phyloP scores from a whole-genome alignment of 2,888 invertebrate species.

The Hedychridium roseum region DNA sequence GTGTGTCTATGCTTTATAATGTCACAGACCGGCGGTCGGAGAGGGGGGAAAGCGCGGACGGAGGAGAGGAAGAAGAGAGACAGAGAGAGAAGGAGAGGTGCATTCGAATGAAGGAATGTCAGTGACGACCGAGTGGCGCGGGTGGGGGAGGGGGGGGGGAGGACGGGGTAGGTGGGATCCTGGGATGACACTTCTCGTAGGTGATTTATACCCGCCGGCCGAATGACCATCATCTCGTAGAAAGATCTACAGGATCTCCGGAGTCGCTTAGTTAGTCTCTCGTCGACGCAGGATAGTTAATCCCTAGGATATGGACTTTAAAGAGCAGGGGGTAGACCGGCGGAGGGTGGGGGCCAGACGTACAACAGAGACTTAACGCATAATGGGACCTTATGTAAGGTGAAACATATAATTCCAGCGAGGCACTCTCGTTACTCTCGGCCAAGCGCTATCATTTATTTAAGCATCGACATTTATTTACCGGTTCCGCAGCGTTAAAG shows the following conservation, averaged over 20 bases:
- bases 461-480: slow-evolving; percentile 30
- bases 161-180: slow-evolving; percentile 43
- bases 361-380: slow-evolving; percentile 31
- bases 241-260: slow-evolving; percentile 56
- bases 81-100: slow-evolving; percentile 41
- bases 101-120: slow-evolving; percentile 58
- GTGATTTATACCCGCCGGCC: slow-evolving; percentile 57
- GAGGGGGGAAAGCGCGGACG: slow-evolving; percentile 11
- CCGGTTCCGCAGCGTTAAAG: no score
- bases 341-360: slow-evolving; percentile 9
- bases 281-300: slow-evolving; percentile 39
- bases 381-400: slow-evolving; percentile 39
- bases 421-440: slow-evolving; percentile 34
- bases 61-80: slow-evolving; percentile 28
- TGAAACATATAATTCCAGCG: slow-evolving; percentile 35
- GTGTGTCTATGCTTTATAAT: slow-evolving; percentile 45
- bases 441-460: slow-evolving; percentile 33
- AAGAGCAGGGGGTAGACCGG: slow-evolving; percentile 1
- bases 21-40: slow-evolving; percentile 27
- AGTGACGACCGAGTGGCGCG: no score
- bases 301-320: slow-evolving; percentile 27
- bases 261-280: slow-evolving; percentile 47
- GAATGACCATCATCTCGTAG: slow-evolving; percentile 57
- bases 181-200: slow-evolving; percentile 57
- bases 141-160: slow-evolving; percentile 43